Conservation (phyloP, 53 echinoderm and acorn worm genomes). For the Henricia sp. region DNA sequence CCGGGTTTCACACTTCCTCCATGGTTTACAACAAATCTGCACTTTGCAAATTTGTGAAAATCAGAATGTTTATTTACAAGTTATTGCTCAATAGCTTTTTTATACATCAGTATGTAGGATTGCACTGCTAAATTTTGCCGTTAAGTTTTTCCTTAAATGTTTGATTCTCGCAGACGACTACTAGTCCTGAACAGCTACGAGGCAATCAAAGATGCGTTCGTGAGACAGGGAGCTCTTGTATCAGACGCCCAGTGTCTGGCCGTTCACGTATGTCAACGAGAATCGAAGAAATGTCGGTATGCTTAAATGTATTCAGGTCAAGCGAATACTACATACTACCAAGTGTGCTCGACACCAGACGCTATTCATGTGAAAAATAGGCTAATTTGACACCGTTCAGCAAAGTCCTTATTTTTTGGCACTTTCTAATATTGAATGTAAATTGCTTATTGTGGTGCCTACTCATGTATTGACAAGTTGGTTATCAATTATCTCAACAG, state of each 20-base stretch:
- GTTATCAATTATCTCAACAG: neutral
- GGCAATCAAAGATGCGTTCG: slow-evolving; percentile 17
- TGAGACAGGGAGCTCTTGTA: neutral
- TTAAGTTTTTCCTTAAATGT: neutral
- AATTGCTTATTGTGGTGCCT: neutral
- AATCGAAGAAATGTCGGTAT: slow-evolving; percentile 19
- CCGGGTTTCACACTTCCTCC: no score
- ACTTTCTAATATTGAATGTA: neutral
- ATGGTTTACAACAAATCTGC: no score
- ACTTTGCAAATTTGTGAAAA: neutral
- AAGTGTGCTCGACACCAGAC: neutral
- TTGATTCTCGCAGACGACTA: neutral
- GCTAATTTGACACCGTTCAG: no score
- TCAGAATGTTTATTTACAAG: neutral
- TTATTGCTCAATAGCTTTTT: neutral
- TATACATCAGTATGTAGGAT: neutral
- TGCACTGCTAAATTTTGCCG: neutral
- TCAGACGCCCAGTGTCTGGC: slow-evolving; percentile 29
- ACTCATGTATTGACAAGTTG: neutral
- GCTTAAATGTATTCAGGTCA: neutral
- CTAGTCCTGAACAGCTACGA: slow-evolving; percentile 15
- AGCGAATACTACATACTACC: neutral
- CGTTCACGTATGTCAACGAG: slow-evolving; percentile 35
- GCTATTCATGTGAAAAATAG: neutral
- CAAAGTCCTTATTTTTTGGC: neutral